Evolutionary conservation across 2,113 vertebrate genomes (phyloP).

Genomic region (Merops nubicus): DNA sequence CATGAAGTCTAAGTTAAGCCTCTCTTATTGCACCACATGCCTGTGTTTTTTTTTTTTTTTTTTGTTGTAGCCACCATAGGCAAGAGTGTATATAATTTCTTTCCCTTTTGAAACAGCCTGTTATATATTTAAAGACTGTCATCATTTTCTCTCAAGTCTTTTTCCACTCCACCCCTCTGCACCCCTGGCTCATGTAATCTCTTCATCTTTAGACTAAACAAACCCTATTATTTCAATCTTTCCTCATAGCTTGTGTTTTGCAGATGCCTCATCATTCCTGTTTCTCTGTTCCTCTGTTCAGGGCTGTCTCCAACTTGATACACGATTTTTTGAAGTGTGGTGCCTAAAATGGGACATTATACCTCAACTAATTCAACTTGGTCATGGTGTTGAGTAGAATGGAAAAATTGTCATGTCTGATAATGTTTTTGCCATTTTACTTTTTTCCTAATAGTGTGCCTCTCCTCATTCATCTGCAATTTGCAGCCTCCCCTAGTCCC

Average conservation of each 20-base stretch:
- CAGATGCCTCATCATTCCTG: not conserved
- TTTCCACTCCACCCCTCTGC: not conserved
- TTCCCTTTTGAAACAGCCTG: not conserved
- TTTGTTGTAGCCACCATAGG: not conserved
- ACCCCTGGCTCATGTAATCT: not conserved
- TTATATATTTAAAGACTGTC: not conserved
- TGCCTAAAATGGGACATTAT: not conserved
- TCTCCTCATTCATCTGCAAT: not conserved
- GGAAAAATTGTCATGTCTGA: not conserved
- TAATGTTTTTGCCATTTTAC: not conserved
- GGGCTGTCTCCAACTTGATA: not conserved
- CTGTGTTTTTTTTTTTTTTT: too few species aligned
- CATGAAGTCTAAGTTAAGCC: not conserved
- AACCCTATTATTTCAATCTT: not conserved
- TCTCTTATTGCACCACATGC: not conserved
- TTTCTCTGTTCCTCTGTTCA: not conserved
- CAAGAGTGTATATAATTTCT: not conserved
- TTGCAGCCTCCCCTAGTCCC: not conserved
- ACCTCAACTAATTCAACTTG: not conserved
- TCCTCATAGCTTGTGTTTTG: not conserved
- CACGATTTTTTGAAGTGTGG: not conserved
- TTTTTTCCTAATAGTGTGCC: not conserved
- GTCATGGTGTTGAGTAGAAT: not conserved
- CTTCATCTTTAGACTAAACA: not conserved
- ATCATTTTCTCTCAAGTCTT: not conserved